Conservation (phyloP, 2,888 invertebrate genomes). For the Autographa gamma region DNA sequence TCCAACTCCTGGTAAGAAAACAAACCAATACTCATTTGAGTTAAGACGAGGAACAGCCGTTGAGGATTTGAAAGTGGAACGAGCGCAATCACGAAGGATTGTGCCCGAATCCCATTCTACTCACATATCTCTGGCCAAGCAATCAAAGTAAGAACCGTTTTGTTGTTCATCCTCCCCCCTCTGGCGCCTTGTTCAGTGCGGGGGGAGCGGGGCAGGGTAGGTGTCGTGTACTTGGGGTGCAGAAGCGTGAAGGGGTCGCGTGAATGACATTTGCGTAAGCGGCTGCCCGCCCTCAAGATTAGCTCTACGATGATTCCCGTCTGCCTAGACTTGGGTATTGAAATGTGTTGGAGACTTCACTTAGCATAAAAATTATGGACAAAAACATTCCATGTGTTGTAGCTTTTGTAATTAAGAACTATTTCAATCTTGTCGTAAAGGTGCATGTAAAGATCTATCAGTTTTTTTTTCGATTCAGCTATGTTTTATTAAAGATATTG, state of each 20-base stretch:
- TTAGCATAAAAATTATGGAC: neutral
- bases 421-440: too few species aligned
- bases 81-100: constrained; percentile 77
- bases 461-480: too few species aligned
- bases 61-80: constrained; percentile 75
- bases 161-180: constrained; percentile 46
- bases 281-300: constrained; percentile 80
- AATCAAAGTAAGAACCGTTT: constrained; percentile 59
- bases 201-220: constrained; percentile 56
- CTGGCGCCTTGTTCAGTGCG: constrained; percentile 39
- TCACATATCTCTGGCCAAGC: constrained; percentile 69
- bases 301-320: constrained; percentile 71
- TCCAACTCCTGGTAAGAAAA: constrained; percentile 46
- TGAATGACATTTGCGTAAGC: constrained; percentile 84
- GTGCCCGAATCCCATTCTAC: constrained; percentile 71
- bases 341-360: constrained; percentile 30
- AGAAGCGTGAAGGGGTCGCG: constrained; percentile 76
- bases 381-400: too few species aligned
- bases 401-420: too few species aligned
- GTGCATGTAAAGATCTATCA: too few species aligned
- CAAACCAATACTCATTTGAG: constrained; percentile 55
- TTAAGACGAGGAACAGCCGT: constrained; percentile 62
- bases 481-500: too few species aligned
- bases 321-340: constrained; percentile 62
- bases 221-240: constrained; percentile 60